phyloP scores from a whole-genome alignment of 2,888 invertebrate genomes.

The Amblyjoppa proteus region DNA sequence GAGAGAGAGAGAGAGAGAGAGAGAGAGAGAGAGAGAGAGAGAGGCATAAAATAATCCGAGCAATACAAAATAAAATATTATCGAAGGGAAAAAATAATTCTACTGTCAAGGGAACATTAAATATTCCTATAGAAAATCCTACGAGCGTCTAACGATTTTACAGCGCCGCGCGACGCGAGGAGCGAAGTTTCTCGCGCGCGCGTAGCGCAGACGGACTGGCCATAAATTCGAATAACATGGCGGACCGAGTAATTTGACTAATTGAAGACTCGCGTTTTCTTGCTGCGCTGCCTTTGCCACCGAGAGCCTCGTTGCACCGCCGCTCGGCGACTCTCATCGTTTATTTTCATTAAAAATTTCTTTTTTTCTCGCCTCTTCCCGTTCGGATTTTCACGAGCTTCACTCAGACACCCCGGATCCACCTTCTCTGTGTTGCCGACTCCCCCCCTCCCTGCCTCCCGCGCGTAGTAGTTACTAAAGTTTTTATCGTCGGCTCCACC shows the following conservation, averaged over 20 bases:
- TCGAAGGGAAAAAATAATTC: too few species aligned
- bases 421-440: not conserved
- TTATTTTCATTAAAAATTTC: not conserved
- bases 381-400: slow-evolving; percentile 22
- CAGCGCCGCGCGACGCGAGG: not conserved
- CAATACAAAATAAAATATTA: too few species aligned
- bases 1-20: too few species aligned
- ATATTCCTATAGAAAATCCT: not conserved
- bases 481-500: slow-evolving; percentile 19
- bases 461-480: slow-evolving; percentile 2
- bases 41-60: too few species aligned
- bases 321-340: slow-evolving; percentile 49
- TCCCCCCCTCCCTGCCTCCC: too few species aligned
- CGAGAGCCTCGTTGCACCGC: not conserved
- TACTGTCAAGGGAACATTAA: not conserved
- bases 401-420: not conserved
- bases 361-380: not conserved
- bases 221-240: slow-evolving; percentile 63
- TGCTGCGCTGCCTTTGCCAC: slow-evolving; percentile 26
- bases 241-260: slow-evolving; percentile 66
- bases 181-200: not conserved
- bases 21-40: too few species aligned
- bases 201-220: slow-evolving; percentile 26
- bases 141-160: not conserved
- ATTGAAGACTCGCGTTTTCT: slow-evolving; percentile 67